Conservation (phyloP, 2,113 vertebrate species). For the Picathartes gymnocephalus region DNA sequence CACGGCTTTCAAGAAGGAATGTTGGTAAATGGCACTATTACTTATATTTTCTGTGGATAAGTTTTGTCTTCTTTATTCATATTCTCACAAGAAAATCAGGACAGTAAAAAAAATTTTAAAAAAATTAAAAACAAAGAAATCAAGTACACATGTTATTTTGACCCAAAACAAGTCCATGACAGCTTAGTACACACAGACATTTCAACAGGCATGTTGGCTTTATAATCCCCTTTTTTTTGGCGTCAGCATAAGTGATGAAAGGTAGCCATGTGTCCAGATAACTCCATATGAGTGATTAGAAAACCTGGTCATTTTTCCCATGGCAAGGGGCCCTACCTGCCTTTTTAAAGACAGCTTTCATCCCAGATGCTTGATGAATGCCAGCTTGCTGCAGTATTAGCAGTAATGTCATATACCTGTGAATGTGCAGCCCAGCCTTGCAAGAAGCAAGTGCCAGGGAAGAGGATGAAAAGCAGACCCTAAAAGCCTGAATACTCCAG, state of each 20-base stretch:
- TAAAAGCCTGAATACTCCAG: slow-evolving; percentile 33
- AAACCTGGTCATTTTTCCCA: slow-evolving; percentile 47
- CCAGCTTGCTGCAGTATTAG: background rate
- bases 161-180: slow-evolving; percentile 47
- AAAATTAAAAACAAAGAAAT: background rate
- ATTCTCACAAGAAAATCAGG: background rate
- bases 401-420: slow-evolving; percentile 29
- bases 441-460: background rate
- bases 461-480: slow-evolving; percentile 23
- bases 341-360: slow-evolving; percentile 26
- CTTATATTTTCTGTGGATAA: background rate
- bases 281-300: slow-evolving; percentile 29
- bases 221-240: slow-evolving; percentile 35
- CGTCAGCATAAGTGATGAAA: slow-evolving; percentile 52
- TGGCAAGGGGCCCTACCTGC: slow-evolving; percentile 31
- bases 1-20: background rate
- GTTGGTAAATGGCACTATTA: background rate
- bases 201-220: slow-evolving; percentile 58
- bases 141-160: background rate
- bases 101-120: background rate
- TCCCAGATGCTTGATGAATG: background rate
- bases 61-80: background rate
- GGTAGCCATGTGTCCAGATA: slow-evolving; percentile 65
- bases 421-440: background rate
- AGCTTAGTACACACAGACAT: slow-evolving; percentile 56